Evolutionary conservation across 2,797 vertebrate species (phyloP), one percentile per base, ranked within the genome.

Genomic region (Brachyalestes nurse): DNA sequence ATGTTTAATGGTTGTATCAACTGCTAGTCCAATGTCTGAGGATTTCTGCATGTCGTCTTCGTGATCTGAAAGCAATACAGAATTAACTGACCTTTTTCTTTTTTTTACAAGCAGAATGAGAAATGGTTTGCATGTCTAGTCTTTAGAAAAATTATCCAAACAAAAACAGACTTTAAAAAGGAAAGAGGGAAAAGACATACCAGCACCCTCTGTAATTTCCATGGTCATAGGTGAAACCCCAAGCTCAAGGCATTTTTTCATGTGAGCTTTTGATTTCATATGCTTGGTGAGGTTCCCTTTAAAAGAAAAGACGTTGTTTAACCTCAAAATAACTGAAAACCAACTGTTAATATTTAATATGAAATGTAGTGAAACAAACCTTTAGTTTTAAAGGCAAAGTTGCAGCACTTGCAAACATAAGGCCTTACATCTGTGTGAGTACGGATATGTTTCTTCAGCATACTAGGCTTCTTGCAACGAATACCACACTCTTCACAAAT

Each of bases 311-410:
- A 55, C 5, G 61, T 71, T 51, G 61, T 64, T 80, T 76, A 28
- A 81, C 19, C 14, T 40, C 42, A 61, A 40, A 17, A 42, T 19
- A 13, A 21, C 40, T 65, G 34, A 10, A n/a, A 25, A 13, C 23
- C 21, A 10, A 65, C 16, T 10, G 60, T 51, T 40, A 45, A n/a
- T n/a, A 13, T 66, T 72, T 70, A 23, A 67, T 38, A 73, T 40
- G n/a, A 60, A 61, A 51, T 6, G 60, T 69, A 5, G 8, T 64
- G 53, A 73, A 65, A 79, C 86, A 6, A 92, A 99, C 98, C 98
- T 99, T 99, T 99, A 61, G 98, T 99, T 93, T 99, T 99, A 90
- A 99, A 99, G 88, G 98, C 98, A 57, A 99, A 99, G 91, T 98
- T 99, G 93, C 98, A 99, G 90, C 97, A 91, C 89, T 97, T 97